Conservation (phyloP, 2,797 vertebrate genomes). For the Sebastiscus albofasciatus region DNA sequence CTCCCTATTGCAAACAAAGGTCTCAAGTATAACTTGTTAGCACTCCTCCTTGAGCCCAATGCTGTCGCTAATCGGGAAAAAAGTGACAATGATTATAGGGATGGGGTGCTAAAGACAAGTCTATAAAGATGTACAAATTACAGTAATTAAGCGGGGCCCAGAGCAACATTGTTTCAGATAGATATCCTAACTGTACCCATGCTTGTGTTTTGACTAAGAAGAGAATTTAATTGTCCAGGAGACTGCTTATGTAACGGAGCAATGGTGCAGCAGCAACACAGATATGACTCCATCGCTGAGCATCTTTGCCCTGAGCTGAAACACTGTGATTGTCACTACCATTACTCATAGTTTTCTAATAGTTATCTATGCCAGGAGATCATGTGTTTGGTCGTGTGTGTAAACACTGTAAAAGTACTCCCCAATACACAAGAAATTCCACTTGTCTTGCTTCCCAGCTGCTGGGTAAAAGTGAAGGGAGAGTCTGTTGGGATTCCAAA, state of each 20-base stretch:
- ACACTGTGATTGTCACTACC: not conserved
- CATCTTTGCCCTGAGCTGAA: constrained; percentile 10
- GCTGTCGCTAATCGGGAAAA: constrained; percentile 9
- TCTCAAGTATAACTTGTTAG: not conserved
- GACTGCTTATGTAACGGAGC: constrained; percentile 5
- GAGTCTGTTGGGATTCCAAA: not conserved
- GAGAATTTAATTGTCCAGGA: constrained; percentile 27
- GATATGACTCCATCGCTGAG: constrained; percentile 7
- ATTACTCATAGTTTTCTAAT: not conserved
- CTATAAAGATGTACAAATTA: constrained; percentile 40
- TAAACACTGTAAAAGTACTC: too few relatives aligned
- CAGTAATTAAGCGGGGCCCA: constrained; percentile 35
- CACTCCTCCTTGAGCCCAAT: not conserved
- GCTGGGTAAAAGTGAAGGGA: not conserved
- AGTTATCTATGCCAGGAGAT: not conserved
- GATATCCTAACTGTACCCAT: not conserved
- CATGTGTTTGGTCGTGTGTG: not conserved
- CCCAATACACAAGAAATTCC: too few relatives aligned
- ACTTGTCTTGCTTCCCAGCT: not conserved
- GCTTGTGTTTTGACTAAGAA: constrained; percentile 5
- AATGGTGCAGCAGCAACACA: constrained; percentile 18
- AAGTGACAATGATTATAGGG: constrained; percentile 33
- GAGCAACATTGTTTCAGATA: constrained; percentile 22
- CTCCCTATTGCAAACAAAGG: too few relatives aligned
- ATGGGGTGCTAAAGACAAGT: constrained; percentile 5